Conservation (phyloP, 2,888 invertebrate species). For the Pyrgus malvae region DNA sequence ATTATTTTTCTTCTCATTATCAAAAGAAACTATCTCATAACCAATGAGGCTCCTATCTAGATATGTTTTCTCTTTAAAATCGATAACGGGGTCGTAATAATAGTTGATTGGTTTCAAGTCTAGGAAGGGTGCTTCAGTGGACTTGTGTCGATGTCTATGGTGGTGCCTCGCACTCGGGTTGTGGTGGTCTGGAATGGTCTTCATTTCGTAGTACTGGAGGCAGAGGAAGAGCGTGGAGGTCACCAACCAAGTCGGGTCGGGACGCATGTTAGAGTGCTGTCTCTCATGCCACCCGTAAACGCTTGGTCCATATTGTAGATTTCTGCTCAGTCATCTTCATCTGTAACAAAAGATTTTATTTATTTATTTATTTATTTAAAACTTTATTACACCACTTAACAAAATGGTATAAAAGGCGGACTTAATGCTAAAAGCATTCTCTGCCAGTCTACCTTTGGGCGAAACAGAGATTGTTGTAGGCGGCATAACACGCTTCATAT, state of each 20-base stretch:
- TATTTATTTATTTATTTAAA: background rate
- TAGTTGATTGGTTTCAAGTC: constrained; percentile 27
- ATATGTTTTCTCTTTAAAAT: constrained; percentile 45
- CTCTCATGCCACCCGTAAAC: constrained; percentile 62
- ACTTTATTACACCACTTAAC: too few species aligned
- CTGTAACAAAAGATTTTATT: constrained; percentile 50
- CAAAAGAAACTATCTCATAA: constrained; percentile 41
- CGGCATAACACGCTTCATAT: too few species aligned
- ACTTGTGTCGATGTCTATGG: constrained; percentile 66
- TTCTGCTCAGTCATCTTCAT: constrained; percentile 53
- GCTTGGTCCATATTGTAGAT: constrained; percentile 53
- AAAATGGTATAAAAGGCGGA: too few species aligned
- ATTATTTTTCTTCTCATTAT: constrained; percentile 43
- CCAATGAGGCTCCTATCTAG: constrained; percentile 47
- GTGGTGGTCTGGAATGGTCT: constrained; percentile 40
- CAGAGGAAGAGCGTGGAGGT: constrained; percentile 55
- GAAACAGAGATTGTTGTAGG: too few species aligned
- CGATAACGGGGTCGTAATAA: constrained; percentile 43
- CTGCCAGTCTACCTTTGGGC: too few species aligned
- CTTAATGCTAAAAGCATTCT: too few species aligned
- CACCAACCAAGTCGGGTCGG: constrained; percentile 62
- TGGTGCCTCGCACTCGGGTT: constrained; percentile 53
- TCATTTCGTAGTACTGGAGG: constrained; percentile 60
- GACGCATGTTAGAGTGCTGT: constrained; percentile 58
- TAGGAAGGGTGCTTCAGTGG: constrained; percentile 39